Evolutionary conservation across 35 echinoderm and acorn worm species (phyloP), one percentile per base, ranked within the genome.

Genomic region (Diadema setosum): DNA sequence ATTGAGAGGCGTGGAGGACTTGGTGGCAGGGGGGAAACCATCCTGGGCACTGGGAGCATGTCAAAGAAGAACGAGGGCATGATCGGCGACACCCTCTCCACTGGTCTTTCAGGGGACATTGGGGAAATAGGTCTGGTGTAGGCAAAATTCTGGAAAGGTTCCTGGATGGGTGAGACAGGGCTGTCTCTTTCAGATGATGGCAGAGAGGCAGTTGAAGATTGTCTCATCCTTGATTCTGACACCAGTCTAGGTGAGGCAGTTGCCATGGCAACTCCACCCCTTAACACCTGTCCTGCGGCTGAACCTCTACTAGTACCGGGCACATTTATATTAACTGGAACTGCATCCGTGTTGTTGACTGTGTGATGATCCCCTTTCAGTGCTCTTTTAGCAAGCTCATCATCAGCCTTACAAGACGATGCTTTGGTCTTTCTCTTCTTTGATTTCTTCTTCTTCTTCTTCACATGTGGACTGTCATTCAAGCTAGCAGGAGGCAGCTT

Each of bases 11-110:
- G 73, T 87, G 39, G 25, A 2, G 85, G 85, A 70, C 61, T 73
- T 25, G 85, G 85, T 74, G 85, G 85, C 39, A 87, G 42, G 43
- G 85, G 85, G 15, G 85, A 87, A 5, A 87, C 12, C 63, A 87
- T 87, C 75, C 85, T 87, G 9, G 85, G 85, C 21, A 87, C 5
- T n/a, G 60, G 9, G 31, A 30, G 39, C 29, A 87, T 34, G 15
- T 42, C 60, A 12, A 73, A 29, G 27, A 87, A 87, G 35, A 34
- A 73, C 5, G 37, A 32, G 33, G 63, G 84, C 36, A 39, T 12
- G 2, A 75, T 75, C 3, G 73, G 73, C 39, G 73, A 78, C 23
- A 78, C 40, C 21, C 73, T 78, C 40, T 78, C 73, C 2, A 78
- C 73, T 41, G 73, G 73, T 20, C 73, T 78, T 41, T 78, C 73